phyloP scores from a whole-genome alignment of 2,888 invertebrate genomes.

The Petrolisthes manimaculis region DNA sequence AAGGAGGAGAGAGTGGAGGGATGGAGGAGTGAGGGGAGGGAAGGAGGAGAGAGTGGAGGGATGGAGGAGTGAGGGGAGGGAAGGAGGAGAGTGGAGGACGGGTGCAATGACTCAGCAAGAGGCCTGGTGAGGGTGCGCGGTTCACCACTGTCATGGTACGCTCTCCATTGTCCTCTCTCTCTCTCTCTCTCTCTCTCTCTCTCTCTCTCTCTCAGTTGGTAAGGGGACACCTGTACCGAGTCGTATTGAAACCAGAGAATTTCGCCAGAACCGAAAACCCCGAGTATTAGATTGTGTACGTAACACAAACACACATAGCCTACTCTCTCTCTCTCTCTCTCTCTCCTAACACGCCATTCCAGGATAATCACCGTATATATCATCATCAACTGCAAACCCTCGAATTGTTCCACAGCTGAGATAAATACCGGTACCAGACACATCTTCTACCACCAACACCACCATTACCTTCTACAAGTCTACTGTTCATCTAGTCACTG shows the following conservation, averaged over 20 bases:
- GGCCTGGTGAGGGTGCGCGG: conserved; percentile 10
- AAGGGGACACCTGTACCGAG: no score
- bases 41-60: background rate
- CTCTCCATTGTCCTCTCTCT: background rate
- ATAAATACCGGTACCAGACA: no score
- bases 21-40: background rate
- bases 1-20: background rate
- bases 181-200: no score
- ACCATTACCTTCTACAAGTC: no score
- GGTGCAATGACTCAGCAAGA: background rate
- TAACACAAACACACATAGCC: background rate
- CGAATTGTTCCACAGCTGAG: no score
- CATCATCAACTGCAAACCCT: no score
- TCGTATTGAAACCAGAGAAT: no score
- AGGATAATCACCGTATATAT: no score
- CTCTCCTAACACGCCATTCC: background rate
- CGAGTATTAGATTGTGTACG: no score
- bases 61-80: background rate
- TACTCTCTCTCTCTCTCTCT: background rate
- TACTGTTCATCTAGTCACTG: no score
- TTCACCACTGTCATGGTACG: conserved; percentile 10
- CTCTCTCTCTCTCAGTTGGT: background rate
- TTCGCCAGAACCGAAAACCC: no score
- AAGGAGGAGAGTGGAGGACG: background rate
- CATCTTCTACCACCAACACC: no score